Base-by-base conservation (phyloP, 2,888 invertebrate genomes). In the Brachypterus glaber region DNA sequence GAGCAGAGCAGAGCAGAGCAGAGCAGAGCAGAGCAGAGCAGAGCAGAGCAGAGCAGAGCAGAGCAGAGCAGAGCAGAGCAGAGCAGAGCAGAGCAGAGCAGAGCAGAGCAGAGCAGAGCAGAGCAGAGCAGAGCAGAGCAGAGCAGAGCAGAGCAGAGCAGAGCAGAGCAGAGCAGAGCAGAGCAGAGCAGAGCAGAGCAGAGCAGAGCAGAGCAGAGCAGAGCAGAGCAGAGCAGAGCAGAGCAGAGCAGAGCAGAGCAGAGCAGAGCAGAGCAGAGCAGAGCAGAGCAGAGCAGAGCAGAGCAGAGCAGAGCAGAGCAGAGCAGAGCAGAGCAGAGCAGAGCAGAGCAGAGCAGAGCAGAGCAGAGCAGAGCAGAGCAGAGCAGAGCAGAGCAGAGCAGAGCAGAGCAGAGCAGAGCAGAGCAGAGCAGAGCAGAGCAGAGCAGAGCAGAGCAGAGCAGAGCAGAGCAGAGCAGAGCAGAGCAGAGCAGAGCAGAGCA, bases 1-100 rank as follows among this genome's bases (percentile, higher is more conserved):
- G 29, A 29, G 29, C 29, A 7, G 29, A 29, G 29, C 29, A 7
- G 29, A 29, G 29, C 29, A 7, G 29, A 29, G 29, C 29, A 7
- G 29, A 29, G 29, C 29, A 7, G 29, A 29, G 29, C 29, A 7
- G 29, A 29, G 29, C 29, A 7, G 29, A 29, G 29, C 29, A 7
- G 29, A 29, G 29, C 29, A 7, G 29, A 29, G 29, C 29, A 7
- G 29, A 29, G 29, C 29, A 7, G 29, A 29, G 29, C 29, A 7
- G 29, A 29, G 29, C 29, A 7, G 29, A 29, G 29, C 29, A 7
- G 12, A 29, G 12, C 29, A 7, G 29, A 29, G 29, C 29, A 7
- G 29, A 29, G 29, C 29, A 7, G 29, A 29, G 29, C 29, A 7
- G 29, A 29, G 29, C 29, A 7, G 29, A 29, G 29, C 29, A 7